phyloP scores from a whole-genome alignment of 1,140 invertebrate species.

The Uloborus diversus region DNA sequence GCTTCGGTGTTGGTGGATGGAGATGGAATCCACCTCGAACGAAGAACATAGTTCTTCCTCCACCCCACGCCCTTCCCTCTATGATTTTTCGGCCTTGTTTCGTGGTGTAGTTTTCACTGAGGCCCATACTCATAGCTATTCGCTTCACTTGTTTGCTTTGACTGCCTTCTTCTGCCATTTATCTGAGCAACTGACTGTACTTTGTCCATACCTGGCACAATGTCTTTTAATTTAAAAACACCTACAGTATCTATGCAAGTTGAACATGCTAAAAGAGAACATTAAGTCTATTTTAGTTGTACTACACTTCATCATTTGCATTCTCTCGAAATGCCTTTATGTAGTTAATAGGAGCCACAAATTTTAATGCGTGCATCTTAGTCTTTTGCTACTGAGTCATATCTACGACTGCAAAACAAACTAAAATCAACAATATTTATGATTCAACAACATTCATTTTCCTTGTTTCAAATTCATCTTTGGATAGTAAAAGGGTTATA shows the following conservation, averaged over 20 bases:
- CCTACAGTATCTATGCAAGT: neutral
- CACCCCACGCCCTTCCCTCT: constrained; percentile 1
- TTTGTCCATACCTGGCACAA: constrained; percentile 6
- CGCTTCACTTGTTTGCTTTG: neutral
- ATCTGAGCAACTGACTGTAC: neutral
- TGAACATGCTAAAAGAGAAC: too few species aligned
- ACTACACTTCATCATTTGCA: too few species aligned
- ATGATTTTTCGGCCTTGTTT: neutral
- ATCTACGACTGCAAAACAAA: too few species aligned
- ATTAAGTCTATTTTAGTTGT: too few species aligned
- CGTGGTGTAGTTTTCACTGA: neutral
- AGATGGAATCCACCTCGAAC: constrained; percentile 39
- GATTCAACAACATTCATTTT: too few species aligned
- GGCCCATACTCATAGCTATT: neutral
- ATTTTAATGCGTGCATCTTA: too few species aligned
- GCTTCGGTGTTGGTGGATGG: constrained; percentile 22
- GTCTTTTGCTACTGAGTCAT: too few species aligned
- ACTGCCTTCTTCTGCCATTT: constrained; percentile 5
- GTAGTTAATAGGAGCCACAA: too few species aligned
- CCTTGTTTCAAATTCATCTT: too few species aligned
- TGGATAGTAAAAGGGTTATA: too few species aligned
- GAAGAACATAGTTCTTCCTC: constrained; percentile 45
- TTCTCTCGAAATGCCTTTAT: too few species aligned
- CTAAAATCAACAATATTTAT: too few species aligned
- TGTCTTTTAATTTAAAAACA: neutral